Evolutionary conservation across 2,797 vertebrate genomes (phyloP).

Genomic region (Gallinago nigripennis): DNA sequence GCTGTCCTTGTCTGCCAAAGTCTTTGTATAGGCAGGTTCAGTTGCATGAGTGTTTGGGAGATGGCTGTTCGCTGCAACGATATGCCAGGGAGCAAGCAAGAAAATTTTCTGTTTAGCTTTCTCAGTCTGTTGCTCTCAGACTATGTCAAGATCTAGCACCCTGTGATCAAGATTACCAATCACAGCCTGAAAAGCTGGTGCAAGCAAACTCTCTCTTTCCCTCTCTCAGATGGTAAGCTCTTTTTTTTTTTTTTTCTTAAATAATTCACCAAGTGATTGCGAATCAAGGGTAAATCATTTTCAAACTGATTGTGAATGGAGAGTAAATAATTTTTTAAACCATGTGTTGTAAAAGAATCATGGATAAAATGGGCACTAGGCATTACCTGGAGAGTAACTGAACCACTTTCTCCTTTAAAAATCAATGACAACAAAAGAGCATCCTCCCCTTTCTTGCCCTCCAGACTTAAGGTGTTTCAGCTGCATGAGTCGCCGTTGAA

Average conservation of each 20-base stretch:
- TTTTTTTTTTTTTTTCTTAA: neutral
- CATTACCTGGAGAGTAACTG: neutral
- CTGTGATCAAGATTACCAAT: neutral
- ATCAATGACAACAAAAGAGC: neutral
- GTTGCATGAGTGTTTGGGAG: neutral
- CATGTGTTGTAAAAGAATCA: neutral
- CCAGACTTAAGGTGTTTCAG: neutral
- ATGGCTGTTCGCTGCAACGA: neutral
- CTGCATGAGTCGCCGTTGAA: accelerated
- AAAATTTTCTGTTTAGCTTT: neutral
- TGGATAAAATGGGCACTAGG: neutral
- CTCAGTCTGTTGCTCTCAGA: neutral
- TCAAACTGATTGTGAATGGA: neutral
- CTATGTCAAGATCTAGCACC: neutral
- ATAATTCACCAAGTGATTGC: neutral
- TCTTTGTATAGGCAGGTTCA: neutral
- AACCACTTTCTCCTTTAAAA: neutral
- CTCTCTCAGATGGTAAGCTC: neutral
- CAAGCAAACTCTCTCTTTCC: neutral
- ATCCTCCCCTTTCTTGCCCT: neutral
- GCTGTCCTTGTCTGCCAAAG: neutral
- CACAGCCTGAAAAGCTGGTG: neutral
- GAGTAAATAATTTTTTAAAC: neutral
- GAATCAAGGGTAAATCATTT: neutral
- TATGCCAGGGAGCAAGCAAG: neutral